Evolutionary conservation across 2,797 vertebrate species (phyloP).

Genomic region (Taenioides sp.): DNA sequence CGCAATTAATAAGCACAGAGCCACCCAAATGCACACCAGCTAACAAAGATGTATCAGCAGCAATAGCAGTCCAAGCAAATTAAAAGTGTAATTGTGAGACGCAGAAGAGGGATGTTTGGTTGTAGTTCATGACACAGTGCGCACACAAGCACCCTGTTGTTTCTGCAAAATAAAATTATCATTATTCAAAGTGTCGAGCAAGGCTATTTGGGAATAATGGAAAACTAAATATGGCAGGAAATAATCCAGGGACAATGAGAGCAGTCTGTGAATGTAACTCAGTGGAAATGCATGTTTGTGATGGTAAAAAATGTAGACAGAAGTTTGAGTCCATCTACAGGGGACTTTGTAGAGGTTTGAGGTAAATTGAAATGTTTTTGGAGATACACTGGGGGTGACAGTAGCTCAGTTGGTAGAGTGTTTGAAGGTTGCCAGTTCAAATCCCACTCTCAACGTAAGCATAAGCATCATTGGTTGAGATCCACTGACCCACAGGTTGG

Average conservation of each 20-base stretch:
- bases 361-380: too few relatives aligned
- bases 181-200: conserved; percentile 43
- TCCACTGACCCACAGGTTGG: too few relatives aligned
- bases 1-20: conserved; percentile 58
- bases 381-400: too few relatives aligned
- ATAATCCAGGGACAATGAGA: conserved; percentile 24
- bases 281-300: neutral
- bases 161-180: conserved; percentile 28
- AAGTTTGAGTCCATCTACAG: neutral
- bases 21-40: conserved; percentile 50
- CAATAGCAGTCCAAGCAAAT: conserved; percentile 45
- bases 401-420: too few relatives aligned
- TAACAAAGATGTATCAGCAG: conserved; percentile 62
- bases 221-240: conserved; percentile 49
- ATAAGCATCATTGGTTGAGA: too few relatives aligned
- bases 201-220: conserved; percentile 28
- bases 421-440: too few relatives aligned
- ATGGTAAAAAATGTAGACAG: neutral
- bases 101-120: conserved; percentile 41
- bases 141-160: conserved; percentile 35
- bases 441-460: too few relatives aligned
- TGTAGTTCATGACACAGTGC: conserved; percentile 48
- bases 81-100: conserved; percentile 25
- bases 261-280: neutral
- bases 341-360: too few relatives aligned